Conservation (phyloP, 1,140 invertebrate species). For the Cheumatopsyche charites region DNA sequence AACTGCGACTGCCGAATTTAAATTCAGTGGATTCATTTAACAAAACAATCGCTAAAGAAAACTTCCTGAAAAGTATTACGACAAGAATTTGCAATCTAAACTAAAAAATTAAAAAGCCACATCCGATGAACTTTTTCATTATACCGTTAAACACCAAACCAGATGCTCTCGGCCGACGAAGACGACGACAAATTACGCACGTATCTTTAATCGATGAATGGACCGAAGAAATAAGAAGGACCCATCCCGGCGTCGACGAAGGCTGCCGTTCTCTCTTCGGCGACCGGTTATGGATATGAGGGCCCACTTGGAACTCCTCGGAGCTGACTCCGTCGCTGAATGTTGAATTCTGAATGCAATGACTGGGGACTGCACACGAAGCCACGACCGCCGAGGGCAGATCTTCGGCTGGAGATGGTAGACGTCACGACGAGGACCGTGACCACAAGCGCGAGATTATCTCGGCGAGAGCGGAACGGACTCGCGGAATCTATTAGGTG, state of each 20-base stretch:
- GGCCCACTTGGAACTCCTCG: background rate
- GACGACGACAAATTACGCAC: constrained; percentile 37
- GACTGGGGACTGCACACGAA: constrained; percentile 34
- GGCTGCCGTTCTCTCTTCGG: background rate
- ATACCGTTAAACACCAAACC: background rate
- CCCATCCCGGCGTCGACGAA: too few relatives aligned
- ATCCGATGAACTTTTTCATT: too few relatives aligned
- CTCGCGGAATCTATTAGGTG: constrained; percentile 4
- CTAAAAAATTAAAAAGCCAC: background rate
- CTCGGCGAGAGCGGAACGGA: background rate
- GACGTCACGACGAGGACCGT: constrained; percentile 8
- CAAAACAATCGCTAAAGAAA: too few relatives aligned
- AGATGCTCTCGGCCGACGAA: background rate
- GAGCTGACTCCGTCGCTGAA: too few relatives aligned
- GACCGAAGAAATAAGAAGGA: constrained; percentile 18
- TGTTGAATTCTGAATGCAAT: background rate
- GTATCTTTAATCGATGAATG: constrained; percentile 36
- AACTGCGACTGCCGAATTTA: too few relatives aligned
- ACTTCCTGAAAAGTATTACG: too few relatives aligned
- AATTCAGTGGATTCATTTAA: too few relatives aligned
- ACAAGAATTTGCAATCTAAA: too few relatives aligned
- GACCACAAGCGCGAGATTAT: background rate
- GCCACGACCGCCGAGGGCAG: constrained; percentile 21
- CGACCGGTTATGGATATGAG: constrained; percentile 31
- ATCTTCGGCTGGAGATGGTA: background rate